Percentiles rank a stretch among this genome's conserved stretches.
phyloP scores from a whole-genome alignment of 2,888 invertebrate species.

The Drosophila differens region DNA sequence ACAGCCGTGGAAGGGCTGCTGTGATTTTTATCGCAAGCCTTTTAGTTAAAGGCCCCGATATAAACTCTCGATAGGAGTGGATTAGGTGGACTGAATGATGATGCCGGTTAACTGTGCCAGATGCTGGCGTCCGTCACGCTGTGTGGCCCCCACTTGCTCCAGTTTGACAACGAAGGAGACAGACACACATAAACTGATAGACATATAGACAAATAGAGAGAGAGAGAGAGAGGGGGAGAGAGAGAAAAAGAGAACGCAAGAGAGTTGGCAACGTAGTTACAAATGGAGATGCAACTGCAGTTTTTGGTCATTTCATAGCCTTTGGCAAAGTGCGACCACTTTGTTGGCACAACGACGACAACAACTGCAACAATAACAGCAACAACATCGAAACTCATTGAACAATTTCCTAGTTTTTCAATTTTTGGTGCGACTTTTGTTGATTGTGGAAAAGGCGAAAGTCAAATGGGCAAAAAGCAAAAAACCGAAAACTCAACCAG shows the following conservation, averaged over 20 bases:
- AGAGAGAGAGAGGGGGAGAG: background rate
- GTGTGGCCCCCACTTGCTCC: constrained; percentile 66
- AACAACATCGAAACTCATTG: constrained; percentile 49
- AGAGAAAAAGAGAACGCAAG: background rate
- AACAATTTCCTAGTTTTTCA: constrained; percentile 67
- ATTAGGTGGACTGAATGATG: constrained; percentile 6
- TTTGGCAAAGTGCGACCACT: constrained; percentile 39
- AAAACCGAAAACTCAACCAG: background rate
- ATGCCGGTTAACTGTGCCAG: constrained; percentile 41
- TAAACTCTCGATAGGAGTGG: constrained; percentile 33
- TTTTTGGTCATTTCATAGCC: constrained; percentile 47
- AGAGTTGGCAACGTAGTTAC: constrained; percentile 25
- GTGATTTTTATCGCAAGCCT: constrained; percentile 68
- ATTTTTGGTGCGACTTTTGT: constrained; percentile 68
- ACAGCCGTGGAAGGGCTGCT: constrained; percentile 45
- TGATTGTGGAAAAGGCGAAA: constrained; percentile 61
- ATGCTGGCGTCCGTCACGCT: constrained; percentile 34
- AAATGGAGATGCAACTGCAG: constrained; percentile 39
- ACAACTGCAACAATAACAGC: constrained; percentile 7
- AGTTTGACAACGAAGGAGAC: constrained; percentile 41
- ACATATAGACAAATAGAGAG: background rate
- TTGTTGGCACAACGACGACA: constrained; percentile 25
- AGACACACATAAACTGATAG: background rate
- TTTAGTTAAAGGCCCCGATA: constrained; percentile 69
- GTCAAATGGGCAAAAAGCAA: constrained; percentile 41